These are phyloP conservation scores for Eupsittula cactorum DNA, from an alignment of 2,113 vertebrate genomes.

Conservation along the genomic window DNA sequence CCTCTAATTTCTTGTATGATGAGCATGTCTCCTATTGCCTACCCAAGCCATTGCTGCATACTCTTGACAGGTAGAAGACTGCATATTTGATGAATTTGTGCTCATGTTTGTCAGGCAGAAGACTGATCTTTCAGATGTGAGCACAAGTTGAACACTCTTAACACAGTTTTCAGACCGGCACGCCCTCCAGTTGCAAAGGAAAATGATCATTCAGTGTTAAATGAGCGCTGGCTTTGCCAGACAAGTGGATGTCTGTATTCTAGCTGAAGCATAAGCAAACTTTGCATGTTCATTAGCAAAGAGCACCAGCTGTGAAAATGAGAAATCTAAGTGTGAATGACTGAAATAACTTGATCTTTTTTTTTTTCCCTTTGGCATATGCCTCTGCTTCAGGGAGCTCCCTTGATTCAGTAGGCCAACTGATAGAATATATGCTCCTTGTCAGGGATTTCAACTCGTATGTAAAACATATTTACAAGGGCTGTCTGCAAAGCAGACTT, in stretches of 20 bases:
- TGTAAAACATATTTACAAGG: not conserved
- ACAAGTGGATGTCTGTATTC: not conserved
- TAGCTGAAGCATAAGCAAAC: not conserved
- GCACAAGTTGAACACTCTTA: not conserved
- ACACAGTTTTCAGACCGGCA: not conserved
- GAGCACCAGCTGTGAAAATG: not conserved
- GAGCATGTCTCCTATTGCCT: not conserved
- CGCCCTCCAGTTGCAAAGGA: not conserved
- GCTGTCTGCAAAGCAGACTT: not conserved
- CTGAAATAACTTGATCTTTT: not conserved
- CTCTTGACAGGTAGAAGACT: not conserved
- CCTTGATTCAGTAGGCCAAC: not conserved
- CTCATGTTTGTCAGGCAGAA: not conserved
- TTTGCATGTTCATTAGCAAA: not conserved
- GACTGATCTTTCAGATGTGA: not conserved
- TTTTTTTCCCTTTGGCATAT: not conserved
- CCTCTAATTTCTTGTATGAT: not conserved
- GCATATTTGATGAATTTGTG: not conserved
- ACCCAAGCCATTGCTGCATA: not conserved
- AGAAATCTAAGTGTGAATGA: not conserved
- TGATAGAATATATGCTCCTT: not conserved
- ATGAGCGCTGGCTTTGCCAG: not conserved
- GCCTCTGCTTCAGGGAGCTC: not conserved
- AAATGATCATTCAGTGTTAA: not conserved
- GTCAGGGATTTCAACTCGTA: not conserved